Evolutionary conservation across 2,797 vertebrate genomes (phyloP).

Genomic region (Tinamus major): DNA sequence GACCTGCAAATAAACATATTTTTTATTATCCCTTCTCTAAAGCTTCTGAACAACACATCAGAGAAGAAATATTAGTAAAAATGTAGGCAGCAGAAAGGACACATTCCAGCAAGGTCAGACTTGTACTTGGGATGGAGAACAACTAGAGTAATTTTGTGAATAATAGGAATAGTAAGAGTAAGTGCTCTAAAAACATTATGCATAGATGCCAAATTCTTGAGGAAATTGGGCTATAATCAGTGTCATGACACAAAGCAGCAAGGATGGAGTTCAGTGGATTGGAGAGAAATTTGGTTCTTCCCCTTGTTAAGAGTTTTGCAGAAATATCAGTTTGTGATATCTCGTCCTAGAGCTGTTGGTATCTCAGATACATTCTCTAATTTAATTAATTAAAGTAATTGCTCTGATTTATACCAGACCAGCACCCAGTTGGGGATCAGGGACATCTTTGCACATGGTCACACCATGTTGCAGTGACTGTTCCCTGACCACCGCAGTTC

Average conservation of each 20-base stretch:
- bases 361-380: not conserved
- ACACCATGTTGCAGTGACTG: fast-evolving
- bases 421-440: not conserved
- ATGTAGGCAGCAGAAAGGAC: not conserved
- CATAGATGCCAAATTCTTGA: slow-evolving; percentile 36
- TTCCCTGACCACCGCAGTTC: not conserved
- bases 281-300: slow-evolving; percentile 32
- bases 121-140: not conserved
- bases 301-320: not conserved
- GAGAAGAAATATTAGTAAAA: slow-evolving; percentile 11
- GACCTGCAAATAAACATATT: slow-evolving; percentile 42
- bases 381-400: slow-evolving; percentile 19
- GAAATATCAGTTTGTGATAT: not conserved
- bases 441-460: not conserved
- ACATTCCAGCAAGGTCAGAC: not conserved
- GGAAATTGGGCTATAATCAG: slow-evolving; percentile 32
- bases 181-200: not conserved
- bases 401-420: not conserved
- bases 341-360: not conserved
- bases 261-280: not conserved
- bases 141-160: not conserved
- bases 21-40: not conserved
- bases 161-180: not conserved
- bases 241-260: slow-evolving; percentile 6
- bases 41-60: not conserved